These are phyloP conservation scores for Microtus montanus DNA, from an alignment of 2,113 vertebrate genomes.

Conservation along the genomic window DNA sequence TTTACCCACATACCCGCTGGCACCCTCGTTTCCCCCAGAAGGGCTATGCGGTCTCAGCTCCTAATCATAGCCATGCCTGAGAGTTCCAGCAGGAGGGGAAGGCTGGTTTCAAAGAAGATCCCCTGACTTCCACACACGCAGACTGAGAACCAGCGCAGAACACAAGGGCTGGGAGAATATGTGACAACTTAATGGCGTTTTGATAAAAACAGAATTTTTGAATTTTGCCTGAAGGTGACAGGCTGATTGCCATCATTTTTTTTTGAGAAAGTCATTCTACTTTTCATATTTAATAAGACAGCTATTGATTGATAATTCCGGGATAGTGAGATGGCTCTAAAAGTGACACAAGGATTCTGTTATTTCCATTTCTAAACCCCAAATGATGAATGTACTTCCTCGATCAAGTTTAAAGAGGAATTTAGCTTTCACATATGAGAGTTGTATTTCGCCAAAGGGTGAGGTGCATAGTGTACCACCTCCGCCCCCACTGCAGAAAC, in stretches of 20 bases:
- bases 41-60: conserved; percentile 52
- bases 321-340: conserved; percentile 47
- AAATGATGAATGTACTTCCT: conserved; percentile 73
- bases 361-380: conserved; percentile 66
- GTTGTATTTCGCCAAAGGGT: conserved; percentile 71
- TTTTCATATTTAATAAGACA: conserved; percentile 73
- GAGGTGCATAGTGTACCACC: conserved; percentile 68
- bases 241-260: conserved; percentile 73
- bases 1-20: conserved; percentile 63
- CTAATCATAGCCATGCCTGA: conserved; percentile 39
- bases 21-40: conserved; percentile 47
- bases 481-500: conserved; percentile 77
- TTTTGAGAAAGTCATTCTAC: conserved; percentile 62
- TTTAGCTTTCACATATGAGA: conserved; percentile 74
- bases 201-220: conserved; percentile 70
- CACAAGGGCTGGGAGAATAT: conserved; percentile 49
- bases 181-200: conserved; percentile 68
- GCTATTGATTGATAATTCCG: conserved; percentile 73
- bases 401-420: conserved; percentile 75
- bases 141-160: conserved; percentile 24
- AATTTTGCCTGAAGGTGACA: conserved; percentile 74
- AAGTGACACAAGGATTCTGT: conserved; percentile 65
- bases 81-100: conserved; percentile 60
- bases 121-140: conserved; percentile 60
- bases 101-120: conserved; percentile 39